Evolutionary conservation across 2,113 vertebrate species (phyloP).

Genomic region (Tapirus terrestris): DNA sequence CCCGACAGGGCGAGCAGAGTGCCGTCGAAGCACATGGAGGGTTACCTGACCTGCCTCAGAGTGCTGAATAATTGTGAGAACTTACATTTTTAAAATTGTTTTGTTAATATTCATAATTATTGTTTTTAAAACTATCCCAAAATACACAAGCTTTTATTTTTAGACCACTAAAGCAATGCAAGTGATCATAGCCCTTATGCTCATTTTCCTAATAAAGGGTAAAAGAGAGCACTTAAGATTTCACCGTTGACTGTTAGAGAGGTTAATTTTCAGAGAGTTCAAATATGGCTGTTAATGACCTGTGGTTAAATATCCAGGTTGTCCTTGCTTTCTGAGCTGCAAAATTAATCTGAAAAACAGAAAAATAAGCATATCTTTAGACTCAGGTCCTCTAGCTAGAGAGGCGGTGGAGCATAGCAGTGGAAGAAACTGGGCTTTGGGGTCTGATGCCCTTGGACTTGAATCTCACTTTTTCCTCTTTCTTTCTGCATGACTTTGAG

Average conservation of each 20-base stretch:
- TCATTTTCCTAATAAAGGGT: neutral
- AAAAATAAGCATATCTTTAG: neutral
- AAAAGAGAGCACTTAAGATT: neutral
- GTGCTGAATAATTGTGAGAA: neutral
- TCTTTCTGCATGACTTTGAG: neutral
- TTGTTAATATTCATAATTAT: neutral
- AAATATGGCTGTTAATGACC: neutral
- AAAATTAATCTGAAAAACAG: conserved; percentile 22
- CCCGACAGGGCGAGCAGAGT: neutral
- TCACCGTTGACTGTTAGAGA: neutral
- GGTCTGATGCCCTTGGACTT: neutral
- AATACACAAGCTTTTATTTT: neutral
- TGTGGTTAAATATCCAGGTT: neutral
- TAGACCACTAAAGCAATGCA: neutral
- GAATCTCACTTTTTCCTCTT: neutral
- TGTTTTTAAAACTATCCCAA: neutral
- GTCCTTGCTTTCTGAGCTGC: conserved; percentile 14
- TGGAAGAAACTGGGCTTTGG: neutral
- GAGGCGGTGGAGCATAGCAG: neutral
- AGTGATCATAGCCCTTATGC: neutral
- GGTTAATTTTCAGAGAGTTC: neutral
- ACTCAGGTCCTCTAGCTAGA: neutral
- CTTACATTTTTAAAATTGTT: neutral
- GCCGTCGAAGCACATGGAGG: neutral
- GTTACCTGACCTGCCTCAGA: neutral